Base-by-base conservation (phyloP, 2,888 invertebrate genomes). In the Sphaeridia pumilis region DNA sequence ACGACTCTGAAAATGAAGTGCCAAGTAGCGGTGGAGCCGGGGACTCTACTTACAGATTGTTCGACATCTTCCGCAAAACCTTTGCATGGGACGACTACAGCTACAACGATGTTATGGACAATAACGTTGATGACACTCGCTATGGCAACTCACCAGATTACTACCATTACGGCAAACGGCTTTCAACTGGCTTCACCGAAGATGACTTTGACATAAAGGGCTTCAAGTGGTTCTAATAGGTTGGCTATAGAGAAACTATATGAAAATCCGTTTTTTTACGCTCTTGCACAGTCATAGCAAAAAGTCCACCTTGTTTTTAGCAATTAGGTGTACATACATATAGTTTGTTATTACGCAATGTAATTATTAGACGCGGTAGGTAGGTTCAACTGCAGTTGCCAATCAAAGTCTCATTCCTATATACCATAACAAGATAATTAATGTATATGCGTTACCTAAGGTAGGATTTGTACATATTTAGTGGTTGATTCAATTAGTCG, bases 161-260 rank as follows among this genome's bases (percentile, higher is more conserved):
- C 12, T 10, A 10, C 24, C 24, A 10, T 24, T 24, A 43, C 24
- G 43, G 25, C 20, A 43, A 43, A 24, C 38, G 38, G 12, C 38
- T 38, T 17, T 38, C 38, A 17, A 17, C 38, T 5, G 38, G 38
- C 7, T 45, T 51, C 45, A 35, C 44, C 20, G 45, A 44, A 24
- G 44, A 51, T 27, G 50, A 51, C 44, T 51, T 51, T n/a, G 45
- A 43, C 45, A 45, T 51, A 44, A 34, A 45, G 5, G 45, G 44
- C 10, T 51, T 51, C 34, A 44, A 35, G 31, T 51, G 50, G 50
- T 51, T 35, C 22, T 51, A 45, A 31, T 25, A 42, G 25, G n/a
- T n/a, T n/a, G n/a, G n/a, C n/a, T n/a, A n/a, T n/a, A n/a, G n/a
- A n/a, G n/a, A n/a, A n/a, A n/a, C n/a, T n/a, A n/a, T n/a, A n/a